Evolutionary conservation across 2,888 invertebrate species (phyloP).

Genomic region (Anthophora plumipes): DNA sequence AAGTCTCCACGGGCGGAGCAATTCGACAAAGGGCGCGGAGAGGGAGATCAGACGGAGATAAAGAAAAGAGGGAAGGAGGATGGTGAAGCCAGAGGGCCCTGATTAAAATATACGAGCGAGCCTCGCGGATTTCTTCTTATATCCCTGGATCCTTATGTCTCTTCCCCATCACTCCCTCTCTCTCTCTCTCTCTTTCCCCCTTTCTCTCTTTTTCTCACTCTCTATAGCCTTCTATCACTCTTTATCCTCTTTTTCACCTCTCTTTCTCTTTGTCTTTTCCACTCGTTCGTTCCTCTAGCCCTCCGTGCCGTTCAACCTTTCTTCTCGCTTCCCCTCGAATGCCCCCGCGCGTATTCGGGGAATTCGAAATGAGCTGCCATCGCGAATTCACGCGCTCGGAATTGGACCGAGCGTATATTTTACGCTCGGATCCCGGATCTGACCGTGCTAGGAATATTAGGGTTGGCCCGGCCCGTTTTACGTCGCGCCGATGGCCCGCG

Average conservation of each 20-base stretch:
- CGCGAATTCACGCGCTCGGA: conserved; percentile 71
- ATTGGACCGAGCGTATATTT: conserved; percentile 71
- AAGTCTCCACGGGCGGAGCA: conserved; percentile 70
- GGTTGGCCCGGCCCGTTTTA: conserved; percentile 50
- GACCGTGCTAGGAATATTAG: conserved; percentile 70
- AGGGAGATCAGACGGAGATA: conserved; percentile 64
- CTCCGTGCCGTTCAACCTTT: conserved; percentile 33
- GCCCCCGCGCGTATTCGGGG: conserved; percentile 79
- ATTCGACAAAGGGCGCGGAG: conserved; percentile 64
- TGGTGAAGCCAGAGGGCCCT: conserved; percentile 75
- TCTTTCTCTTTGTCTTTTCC: background rate
- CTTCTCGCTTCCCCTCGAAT: conserved; percentile 60
- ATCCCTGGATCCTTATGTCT: conserved; percentile 68
- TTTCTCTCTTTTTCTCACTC: conserved; percentile 36
- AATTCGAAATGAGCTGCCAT: conserved; percentile 82
- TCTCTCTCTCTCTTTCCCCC: background rate
- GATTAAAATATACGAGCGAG: conserved; percentile 83
- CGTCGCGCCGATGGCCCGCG: conserved; percentile 39
- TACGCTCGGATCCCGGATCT: conserved; percentile 57
- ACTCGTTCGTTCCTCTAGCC: conserved; percentile 53
- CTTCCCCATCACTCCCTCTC: conserved; percentile 31
- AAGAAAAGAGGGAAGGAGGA: conserved; percentile 64
- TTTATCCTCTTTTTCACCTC: background rate
- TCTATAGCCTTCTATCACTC: background rate
- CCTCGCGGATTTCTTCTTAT: conserved; percentile 80